phyloP scores from a whole-genome alignment of 2,888 invertebrate genomes.

The Diabrotica balteata region DNA sequence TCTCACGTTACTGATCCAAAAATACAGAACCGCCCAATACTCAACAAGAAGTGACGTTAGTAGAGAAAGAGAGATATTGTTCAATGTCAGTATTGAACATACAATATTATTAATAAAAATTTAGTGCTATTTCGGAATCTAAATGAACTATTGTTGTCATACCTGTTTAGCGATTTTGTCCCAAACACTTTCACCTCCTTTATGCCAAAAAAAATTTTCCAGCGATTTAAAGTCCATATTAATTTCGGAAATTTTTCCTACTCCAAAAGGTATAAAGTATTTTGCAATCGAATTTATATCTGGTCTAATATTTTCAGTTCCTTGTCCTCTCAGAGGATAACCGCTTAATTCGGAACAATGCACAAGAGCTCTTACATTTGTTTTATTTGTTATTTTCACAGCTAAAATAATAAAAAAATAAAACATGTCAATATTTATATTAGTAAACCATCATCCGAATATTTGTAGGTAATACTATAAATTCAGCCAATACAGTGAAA shows the following conservation, averaged over 20 bases:
- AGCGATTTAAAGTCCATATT: neutral
- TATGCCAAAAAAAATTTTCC: neutral
- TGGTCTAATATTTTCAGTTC: neutral
- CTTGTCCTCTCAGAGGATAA: neutral
- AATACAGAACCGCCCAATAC: too few species aligned
- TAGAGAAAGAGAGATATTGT: too few species aligned
- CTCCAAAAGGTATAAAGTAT: neutral
- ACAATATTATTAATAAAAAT: too few species aligned
- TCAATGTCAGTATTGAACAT: too few species aligned
- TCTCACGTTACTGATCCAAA: too few species aligned
- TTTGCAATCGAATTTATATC: neutral
- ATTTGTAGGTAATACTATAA: too few species aligned
- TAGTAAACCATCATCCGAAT: too few species aligned
- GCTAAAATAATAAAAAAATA: neutral
- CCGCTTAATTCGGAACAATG: neutral
- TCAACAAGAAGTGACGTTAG: too few species aligned
- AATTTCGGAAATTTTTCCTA: neutral
- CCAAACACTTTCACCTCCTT: neutral
- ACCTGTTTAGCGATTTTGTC: neutral
- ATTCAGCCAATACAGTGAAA: too few species aligned
- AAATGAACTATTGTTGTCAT: neutral
- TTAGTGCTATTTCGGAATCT: too few species aligned
- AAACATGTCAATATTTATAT: too few species aligned
- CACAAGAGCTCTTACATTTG: neutral
- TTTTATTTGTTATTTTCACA: neutral